Conservation (phyloP, 2,797 vertebrate genomes). For the Syngnathus rostellatus region DNA sequence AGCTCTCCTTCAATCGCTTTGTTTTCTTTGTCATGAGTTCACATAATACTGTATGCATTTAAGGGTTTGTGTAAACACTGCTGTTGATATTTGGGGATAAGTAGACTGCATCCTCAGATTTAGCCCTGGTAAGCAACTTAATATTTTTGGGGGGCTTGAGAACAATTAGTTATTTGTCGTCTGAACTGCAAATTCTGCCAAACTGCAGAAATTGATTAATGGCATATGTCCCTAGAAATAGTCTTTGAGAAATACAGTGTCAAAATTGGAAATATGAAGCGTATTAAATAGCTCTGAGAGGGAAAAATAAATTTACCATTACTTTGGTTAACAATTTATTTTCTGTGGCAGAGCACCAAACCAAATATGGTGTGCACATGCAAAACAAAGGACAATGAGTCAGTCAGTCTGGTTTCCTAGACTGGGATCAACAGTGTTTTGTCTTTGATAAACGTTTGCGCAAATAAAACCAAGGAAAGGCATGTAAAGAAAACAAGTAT, state of each 20-base stretch:
- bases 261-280: neutral
- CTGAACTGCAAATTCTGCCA: neutral
- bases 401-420: neutral
- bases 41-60: conserved; percentile 11
- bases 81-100: conserved; percentile 27
- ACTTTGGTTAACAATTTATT: neutral
- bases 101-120: conserved; percentile 9
- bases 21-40: conserved; percentile 6
- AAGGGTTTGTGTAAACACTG: conserved; percentile 13
- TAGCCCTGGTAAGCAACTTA: no score
- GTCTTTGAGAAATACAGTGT: neutral
- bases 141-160: neutral
- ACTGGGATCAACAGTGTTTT: neutral
- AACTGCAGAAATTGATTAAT: neutral
- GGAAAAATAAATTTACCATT: neutral
- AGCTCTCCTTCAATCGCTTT: conserved; percentile 24
- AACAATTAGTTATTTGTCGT: neutral
- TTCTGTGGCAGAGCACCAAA: neutral
- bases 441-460: neutral
- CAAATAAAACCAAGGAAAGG: neutral
- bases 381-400: neutral
- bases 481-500: neutral
- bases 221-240: neutral
- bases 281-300: neutral
- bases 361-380: neutral